Percentiles rank a stretch among this genome's conserved stretches.
These are phyloP conservation scores for Tethya wilhelma DNA, from an alignment of 37 sponge, comb jelly and placozoan genomes.

Conservation along the genomic window DNA sequence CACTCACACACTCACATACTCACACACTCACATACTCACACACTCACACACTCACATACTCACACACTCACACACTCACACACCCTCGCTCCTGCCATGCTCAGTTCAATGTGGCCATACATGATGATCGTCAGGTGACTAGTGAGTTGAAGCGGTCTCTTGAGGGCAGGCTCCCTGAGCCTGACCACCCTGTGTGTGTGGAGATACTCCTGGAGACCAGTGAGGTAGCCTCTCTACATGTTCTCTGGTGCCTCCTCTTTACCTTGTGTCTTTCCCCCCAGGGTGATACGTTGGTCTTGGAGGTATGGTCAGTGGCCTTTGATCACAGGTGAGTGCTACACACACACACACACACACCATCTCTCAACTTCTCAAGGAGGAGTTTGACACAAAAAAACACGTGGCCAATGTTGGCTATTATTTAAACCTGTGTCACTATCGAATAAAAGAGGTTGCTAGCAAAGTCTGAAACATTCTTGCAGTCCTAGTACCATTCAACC, in stretches of 20 bases:
- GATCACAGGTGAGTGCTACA: constrained; percentile 47
- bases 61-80: too few relatives aligned
- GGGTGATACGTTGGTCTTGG: constrained; percentile 63
- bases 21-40: too few relatives aligned
- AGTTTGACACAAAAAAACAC: too few relatives aligned
- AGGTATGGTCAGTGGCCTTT: constrained; percentile 66
- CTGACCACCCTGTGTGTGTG: constrained; percentile 52
- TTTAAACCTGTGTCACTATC: too few relatives aligned
- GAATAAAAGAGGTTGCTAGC: too few relatives aligned
- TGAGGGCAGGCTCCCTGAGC: constrained; percentile 51
- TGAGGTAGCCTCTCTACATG: constrained; percentile 37
- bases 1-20: too few relatives aligned
- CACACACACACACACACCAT: neutral
- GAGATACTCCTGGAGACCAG: constrained; percentile 76
- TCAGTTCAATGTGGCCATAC: constrained; percentile 73
- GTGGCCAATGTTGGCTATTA: too few relatives aligned
- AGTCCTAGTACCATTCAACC: too few relatives aligned
- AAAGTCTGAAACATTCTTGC: too few relatives aligned
- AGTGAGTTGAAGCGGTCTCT: constrained; percentile 59
- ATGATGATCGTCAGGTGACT: constrained; percentile 61
- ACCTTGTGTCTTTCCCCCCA: neutral
- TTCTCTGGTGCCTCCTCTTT: neutral
- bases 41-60: too few relatives aligned
- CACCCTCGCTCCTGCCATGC: neutral
- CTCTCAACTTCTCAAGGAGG: neutral